phyloP scores from a whole-genome alignment of 2,113 vertebrate species.

The Serilophus lunatus region DNA sequence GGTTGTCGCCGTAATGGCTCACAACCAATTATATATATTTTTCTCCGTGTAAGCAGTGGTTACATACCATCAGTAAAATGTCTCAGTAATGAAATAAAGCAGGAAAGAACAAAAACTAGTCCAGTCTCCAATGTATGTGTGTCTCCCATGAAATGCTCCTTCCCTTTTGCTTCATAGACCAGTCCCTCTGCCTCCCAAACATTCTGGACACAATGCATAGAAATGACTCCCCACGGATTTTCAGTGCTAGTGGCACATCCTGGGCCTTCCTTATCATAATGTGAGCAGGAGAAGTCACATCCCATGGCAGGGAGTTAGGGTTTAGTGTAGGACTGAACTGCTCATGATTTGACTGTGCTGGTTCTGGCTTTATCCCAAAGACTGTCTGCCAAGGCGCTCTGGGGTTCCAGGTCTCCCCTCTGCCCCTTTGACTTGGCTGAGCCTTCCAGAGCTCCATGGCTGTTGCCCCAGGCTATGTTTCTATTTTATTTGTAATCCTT shows the following conservation, averaged over 20 bases:
- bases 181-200: not conserved
- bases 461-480: conserved; percentile 23
- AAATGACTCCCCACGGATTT: not conserved
- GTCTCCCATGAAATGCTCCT: not conserved
- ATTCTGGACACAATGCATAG: rapidly evolving
- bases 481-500: conserved; percentile 55
- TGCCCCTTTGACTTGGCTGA: not conserved
- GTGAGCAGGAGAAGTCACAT: not conserved
- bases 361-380: not conserved
- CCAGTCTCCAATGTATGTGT: not conserved
- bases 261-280: not conserved
- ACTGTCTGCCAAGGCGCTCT: not conserved
- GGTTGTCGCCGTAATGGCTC: not conserved
- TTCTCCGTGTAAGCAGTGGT: not conserved
- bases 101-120: not conserved
- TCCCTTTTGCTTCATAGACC: not conserved
- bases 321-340: not conserved
- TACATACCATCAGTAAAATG: not conserved
- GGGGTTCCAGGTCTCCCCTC: not conserved
- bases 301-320: not conserved
- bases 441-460: conserved; percentile 9
- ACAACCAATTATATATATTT: conserved; percentile 16
- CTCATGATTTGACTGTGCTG: not conserved
- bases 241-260: not conserved
- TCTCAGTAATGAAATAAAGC: not conserved